Base-by-base conservation (phyloP, 2,797 vertebrate genomes). In the Takifugu rubripes region DNA sequence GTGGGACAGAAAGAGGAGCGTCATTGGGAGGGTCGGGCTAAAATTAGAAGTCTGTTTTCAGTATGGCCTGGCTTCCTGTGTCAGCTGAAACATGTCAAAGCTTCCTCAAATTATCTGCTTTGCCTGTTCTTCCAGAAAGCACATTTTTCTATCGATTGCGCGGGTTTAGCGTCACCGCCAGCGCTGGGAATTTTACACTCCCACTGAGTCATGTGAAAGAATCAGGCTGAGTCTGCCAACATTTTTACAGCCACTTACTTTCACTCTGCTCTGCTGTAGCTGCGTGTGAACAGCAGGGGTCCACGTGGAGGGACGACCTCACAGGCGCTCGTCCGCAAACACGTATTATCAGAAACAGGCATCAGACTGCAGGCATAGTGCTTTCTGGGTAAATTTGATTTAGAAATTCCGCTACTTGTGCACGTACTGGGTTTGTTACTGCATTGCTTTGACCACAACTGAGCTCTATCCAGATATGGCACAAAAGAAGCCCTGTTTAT, bases 171-270 rank as follows among this genome's bases (percentile, higher is more conserved):
- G 33, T 53, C 29, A 44, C 55, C 58, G 9, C 42, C 26, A 8
- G 50, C 62, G 59, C 26, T 33, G 26, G 21, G 50, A 33, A 24
- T 63, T 36, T 58, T 50, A 25, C 33, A 45, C 59, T 59, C 54
- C 63, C 73, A 52, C 66, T 76, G 81, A 84, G 64, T 84, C 80
- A 80, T 71, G 43, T 6, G 51, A 55, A 15, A 83, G 86, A 83
- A 50, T 78, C 83, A 79, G 2, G 5, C 3, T 0, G 0, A 56
- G 51, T 26, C 36, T 69, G 64, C 68, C n/a, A 27, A 58, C 49
- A 40, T 68, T 61, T 78, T 79, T 63, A 17, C 44, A 46, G 58
- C 29, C 52, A 50, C n/a, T 1, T 36, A 26, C 59, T 70, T 63
- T 70, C 72, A 60, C 60, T 4, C 36, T 63, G 21, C 48, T 24